Base-by-base conservation (phyloP, 2,797 vertebrate genomes). In the Pseudocheirus occidentalis region DNA sequence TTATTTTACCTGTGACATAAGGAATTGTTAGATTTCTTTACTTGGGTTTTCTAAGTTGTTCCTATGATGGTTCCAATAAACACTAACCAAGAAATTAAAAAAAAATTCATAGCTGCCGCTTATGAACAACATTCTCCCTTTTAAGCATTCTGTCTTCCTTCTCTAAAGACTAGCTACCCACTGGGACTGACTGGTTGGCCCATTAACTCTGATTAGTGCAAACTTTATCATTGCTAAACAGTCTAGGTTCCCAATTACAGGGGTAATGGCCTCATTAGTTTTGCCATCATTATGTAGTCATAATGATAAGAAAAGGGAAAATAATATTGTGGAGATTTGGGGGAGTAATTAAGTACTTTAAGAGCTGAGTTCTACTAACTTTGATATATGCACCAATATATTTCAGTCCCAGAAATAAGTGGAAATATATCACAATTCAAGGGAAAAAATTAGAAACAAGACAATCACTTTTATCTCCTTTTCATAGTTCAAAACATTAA, bases 201-300 rank as follows among this genome's bases (percentile, higher is more conserved):
- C 97, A 96, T 95, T 97, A 96, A 96, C 95, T 95, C 73, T n/a
- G 46, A 29, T 90, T 92, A 90, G 1, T 24, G 93, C 55, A 92
- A 95, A 89, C 91, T 94, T 91, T 14, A 28, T 96, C 94, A 66
- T 95, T 92, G 93, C 94, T 95, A 40, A 10, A 9, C 0, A 53
- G 96, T 89, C 93, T 95, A 34, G 11, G 6, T 91, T 96, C 96
- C 95, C 96, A 95, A 90, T 97, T 96, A 93, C 94, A 31, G 55
- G 96, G 73, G 93, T 93, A 96, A 94, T 34, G 94, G 94, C 92
- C 95, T 91, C 94, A 94, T 97, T 97, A 96, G 91, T 92, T 97
- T 96, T 94, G 53, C 91, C 73, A 87, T 95, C 53, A 0, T 96
- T 95, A 95, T 94, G 95, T 94, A 93, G 94, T 95, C 95, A 94